Conservation (phyloP, 1,140 invertebrate species). For the Drosophila lini region DNA sequence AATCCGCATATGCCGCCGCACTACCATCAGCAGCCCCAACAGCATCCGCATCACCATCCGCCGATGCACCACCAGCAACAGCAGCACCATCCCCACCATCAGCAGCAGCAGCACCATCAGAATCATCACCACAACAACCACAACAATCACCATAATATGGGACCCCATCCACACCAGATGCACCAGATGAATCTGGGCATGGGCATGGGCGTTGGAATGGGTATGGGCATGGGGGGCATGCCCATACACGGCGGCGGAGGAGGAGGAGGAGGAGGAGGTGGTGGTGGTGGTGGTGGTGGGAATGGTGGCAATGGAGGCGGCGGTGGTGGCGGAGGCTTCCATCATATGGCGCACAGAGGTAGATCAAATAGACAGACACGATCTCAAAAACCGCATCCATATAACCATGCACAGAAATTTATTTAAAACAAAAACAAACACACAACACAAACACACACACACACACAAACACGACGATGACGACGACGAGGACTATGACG, state of each 20-base stretch:
- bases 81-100: slow-evolving; percentile 36
- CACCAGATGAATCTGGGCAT: slow-evolving; percentile 49
- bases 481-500: slow-evolving; percentile 1
- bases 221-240: slow-evolving; percentile 51
- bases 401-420: slow-evolving; percentile 84
- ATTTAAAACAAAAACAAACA: slow-evolving; percentile 61
- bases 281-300: slow-evolving; percentile 7
- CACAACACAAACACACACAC: neutral
- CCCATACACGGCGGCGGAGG: slow-evolving; percentile 50
- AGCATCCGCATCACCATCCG: slow-evolving; percentile 46
- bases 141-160: slow-evolving; percentile 34
- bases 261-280: slow-evolving; percentile 19
- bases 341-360: slow-evolving; percentile 84
- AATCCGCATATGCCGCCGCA: slow-evolving; percentile 41
- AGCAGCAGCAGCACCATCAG: slow-evolving; percentile 30
- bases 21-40: slow-evolving; percentile 32
- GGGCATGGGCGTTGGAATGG: slow-evolving; percentile 56
- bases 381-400: slow-evolving; percentile 84
- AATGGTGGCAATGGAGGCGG: slow-evolving; percentile 20
- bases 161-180: slow-evolving; percentile 57
- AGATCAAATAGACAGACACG: slow-evolving; percentile 83
- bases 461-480: neutral
- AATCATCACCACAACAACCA: slow-evolving; percentile 31
- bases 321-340: slow-evolving; percentile 56
- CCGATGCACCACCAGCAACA: slow-evolving; percentile 40